phyloP scores from a whole-genome alignment of 1,140 invertebrate genomes.

The Stenopsyche tienmushanensis region DNA sequence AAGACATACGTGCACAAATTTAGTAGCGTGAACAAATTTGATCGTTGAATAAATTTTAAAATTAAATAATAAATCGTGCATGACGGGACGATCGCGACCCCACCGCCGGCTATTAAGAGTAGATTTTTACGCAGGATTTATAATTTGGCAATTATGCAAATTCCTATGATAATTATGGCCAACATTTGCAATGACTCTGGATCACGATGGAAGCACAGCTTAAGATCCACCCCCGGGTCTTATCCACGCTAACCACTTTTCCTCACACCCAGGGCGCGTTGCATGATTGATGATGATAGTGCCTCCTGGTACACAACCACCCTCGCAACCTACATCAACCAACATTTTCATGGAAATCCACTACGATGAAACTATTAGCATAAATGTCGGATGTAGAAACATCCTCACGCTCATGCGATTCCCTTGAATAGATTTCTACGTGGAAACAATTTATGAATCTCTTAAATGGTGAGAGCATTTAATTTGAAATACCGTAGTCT shows the following conservation, averaged over 20 bases:
- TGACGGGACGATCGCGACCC: too few relatives aligned
- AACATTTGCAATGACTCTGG: slow-evolving; percentile 5
- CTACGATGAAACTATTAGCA: slow-evolving; percentile 29
- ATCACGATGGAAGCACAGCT: not conserved
- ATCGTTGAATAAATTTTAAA: too few relatives aligned
- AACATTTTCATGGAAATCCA: slow-evolving; percentile 20
- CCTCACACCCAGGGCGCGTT: not conserved
- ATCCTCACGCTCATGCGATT: not conserved
- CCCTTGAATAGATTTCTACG: not conserved
- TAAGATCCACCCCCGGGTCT: not conserved
- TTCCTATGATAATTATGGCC: slow-evolving; percentile 17
- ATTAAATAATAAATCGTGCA: too few relatives aligned
- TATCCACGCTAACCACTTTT: not conserved
- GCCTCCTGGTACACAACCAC: not conserved
- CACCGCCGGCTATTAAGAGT: too few relatives aligned
- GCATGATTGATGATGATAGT: slow-evolving; percentile 36
- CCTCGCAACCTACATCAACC: slow-evolving; percentile 8
- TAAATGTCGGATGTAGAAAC: slow-evolving; percentile 24
- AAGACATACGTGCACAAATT: too few relatives aligned
- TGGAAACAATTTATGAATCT: slow-evolving; percentile 9
- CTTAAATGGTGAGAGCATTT: not conserved
- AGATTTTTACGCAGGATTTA: too few relatives aligned
- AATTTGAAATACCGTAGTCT: too few relatives aligned
- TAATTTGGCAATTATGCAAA: slow-evolving; percentile 24
- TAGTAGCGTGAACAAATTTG: too few relatives aligned